phyloP scores from a whole-genome alignment of 2,888 invertebrate species.

The Horisme vitalbata region DNA sequence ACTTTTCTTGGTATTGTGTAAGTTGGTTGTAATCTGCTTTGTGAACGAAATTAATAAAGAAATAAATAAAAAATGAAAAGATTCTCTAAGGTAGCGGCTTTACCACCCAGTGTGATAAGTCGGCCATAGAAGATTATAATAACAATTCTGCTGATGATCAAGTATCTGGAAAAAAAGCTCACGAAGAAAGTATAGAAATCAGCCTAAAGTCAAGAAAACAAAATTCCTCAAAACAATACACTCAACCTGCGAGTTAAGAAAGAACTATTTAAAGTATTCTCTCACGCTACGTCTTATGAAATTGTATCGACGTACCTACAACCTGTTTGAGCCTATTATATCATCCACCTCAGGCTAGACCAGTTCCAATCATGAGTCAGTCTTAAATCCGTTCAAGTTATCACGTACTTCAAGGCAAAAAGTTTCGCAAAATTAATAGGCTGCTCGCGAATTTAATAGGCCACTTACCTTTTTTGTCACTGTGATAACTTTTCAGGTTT shows the following conservation, averaged over 20 bases:
- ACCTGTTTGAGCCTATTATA: constrained; percentile 21
- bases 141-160: no score
- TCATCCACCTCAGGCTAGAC: constrained; percentile 30
- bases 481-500: background rate
- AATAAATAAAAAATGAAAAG: no score
- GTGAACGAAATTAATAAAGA: no score
- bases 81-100: no score
- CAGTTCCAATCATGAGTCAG: constrained; percentile 30
- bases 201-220: constrained; percentile 5
- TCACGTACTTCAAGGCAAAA: constrained; percentile 21
- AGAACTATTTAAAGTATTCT: constrained; percentile 18
- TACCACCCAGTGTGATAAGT: no score
- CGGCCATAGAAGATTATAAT: no score
- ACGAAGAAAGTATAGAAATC: background rate
- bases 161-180: background rate
- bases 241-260: background rate
- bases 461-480: constrained; percentile 6
- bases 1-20: no score
- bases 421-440: constrained; percentile 21
- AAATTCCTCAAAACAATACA: constrained; percentile 14
- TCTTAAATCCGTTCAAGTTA: constrained; percentile 23
- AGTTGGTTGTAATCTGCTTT: no score
- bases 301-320: constrained; percentile 15
- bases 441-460: constrained; percentile 10
- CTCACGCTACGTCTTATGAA: constrained; percentile 17